phyloP scores from a whole-genome alignment of 1,140 invertebrate species.

The Cydia fagiglandana region DNA sequence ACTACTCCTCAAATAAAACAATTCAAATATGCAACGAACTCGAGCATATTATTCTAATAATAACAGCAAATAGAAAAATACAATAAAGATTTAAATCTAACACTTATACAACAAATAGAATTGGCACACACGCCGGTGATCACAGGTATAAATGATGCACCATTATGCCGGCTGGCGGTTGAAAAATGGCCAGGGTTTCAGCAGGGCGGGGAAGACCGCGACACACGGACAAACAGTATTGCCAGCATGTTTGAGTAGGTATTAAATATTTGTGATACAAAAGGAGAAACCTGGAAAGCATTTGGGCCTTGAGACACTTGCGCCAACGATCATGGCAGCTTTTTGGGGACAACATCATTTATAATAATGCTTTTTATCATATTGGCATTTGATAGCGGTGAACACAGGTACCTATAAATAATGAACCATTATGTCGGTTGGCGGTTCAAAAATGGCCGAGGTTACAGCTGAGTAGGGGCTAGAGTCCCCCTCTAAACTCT shows the following conservation, averaged over 20 bases:
- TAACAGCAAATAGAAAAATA: neutral
- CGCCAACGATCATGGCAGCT: too few relatives aligned
- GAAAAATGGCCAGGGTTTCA: constrained; percentile 14
- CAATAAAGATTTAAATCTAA: constrained; percentile 15
- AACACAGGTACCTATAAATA: too few relatives aligned
- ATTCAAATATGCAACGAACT: neutral
- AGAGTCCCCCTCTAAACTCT: too few relatives aligned
- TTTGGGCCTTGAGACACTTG: too few relatives aligned
- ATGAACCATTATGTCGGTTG: too few relatives aligned
- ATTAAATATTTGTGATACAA: too few relatives aligned
- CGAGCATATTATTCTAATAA: neutral
- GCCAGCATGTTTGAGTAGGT: neutral
- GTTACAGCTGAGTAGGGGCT: too few relatives aligned
- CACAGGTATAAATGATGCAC: constrained; percentile 28
- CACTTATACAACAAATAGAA: constrained; percentile 13
- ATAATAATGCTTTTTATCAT: too few relatives aligned
- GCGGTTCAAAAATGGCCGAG: too few relatives aligned
- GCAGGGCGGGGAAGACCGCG: neutral
- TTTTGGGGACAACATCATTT: too few relatives aligned
- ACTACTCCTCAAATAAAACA: neutral
- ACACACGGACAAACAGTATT: neutral
- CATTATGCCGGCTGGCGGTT: constrained; percentile 21
- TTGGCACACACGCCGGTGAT: constrained; percentile 14
- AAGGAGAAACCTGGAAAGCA: too few relatives aligned
- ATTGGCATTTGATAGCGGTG: too few relatives aligned